Evolutionary conservation across 1,140 invertebrate species (phyloP).

Genomic region (Solen grandis): DNA sequence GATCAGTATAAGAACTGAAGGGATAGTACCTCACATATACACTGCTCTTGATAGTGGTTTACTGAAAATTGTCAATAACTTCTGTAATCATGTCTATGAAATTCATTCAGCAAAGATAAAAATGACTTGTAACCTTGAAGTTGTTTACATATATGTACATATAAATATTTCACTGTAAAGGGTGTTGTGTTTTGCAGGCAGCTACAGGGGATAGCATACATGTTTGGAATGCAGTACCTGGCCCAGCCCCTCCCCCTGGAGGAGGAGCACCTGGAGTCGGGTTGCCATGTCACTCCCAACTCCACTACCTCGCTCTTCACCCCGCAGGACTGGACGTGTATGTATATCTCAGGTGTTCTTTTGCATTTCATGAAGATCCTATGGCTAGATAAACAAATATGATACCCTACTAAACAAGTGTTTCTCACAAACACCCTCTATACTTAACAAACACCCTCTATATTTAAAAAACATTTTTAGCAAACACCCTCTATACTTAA

Average conservation of each 20-base stretch:
- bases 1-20: no score
- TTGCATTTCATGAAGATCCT: neutral
- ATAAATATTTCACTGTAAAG: neutral
- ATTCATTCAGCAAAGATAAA: neutral
- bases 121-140: neutral
- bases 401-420: neutral
- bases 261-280: conserved; percentile 48
- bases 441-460: no score
- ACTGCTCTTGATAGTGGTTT: neutral
- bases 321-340: conserved; percentile 72
- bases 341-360: neutral
- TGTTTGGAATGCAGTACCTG: conserved; percentile 71
- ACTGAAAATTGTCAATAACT: neutral
- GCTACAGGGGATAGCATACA: conserved; percentile 74
- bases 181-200: conserved; percentile 68
- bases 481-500: no score
- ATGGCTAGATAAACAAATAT: neutral
- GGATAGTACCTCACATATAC: no score
- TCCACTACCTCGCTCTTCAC: conserved; percentile 44
- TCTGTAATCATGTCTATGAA: neutral
- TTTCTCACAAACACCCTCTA: neutral
- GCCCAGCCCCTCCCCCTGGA: conserved; percentile 65
- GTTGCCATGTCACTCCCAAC: conserved; percentile 60
- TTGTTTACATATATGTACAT: neutral
- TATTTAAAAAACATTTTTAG: no score